These are phyloP conservation scores for Botrylloides violaceus DNA, from an alignment of 23 tunicate genomes.

Conservation along the genomic window DNA sequence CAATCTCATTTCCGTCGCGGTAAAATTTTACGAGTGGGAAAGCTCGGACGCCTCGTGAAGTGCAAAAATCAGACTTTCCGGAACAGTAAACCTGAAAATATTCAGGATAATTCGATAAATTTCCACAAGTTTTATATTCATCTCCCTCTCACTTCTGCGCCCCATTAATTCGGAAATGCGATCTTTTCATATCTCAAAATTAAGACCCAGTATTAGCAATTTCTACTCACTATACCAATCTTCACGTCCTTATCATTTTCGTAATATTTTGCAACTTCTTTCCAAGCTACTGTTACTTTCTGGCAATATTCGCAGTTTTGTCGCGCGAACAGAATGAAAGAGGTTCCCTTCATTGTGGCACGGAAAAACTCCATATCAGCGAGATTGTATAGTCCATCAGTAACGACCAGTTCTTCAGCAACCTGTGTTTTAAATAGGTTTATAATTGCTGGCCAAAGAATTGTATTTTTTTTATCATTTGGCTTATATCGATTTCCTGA, in stretches of 20 bases:
- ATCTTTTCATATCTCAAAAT: neutral
- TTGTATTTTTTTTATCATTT: too few species aligned
- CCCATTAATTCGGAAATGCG: too few species aligned
- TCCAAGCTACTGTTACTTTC: slow-evolving; percentile 66
- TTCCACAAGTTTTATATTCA: too few species aligned
- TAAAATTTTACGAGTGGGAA: slow-evolving; percentile 68
- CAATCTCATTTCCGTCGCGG: slow-evolving; percentile 34
- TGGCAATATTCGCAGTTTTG: slow-evolving; percentile 90
- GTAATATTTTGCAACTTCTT: slow-evolving; percentile 60
- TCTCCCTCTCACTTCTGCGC: too few species aligned
- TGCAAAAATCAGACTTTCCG: slow-evolving; percentile 31
- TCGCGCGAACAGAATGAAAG: slow-evolving; percentile 54
- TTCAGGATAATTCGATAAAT: too few species aligned
- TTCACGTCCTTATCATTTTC: slow-evolving; percentile 31
- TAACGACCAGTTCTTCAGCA: neutral
- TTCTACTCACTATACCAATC: slow-evolving; percentile 48
- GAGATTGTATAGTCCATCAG: slow-evolving; percentile 63
- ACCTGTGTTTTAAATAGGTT: slow-evolving; percentile 10
- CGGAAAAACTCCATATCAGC: slow-evolving; percentile 45
- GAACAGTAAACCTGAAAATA: slow-evolving; percentile 76
- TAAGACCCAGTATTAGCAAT: neutral
- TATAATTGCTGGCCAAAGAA: too few species aligned
- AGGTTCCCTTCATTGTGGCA: slow-evolving; percentile 31
- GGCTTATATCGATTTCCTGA: too few species aligned
- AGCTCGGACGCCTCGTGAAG: slow-evolving; percentile 48